phyloP scores from a whole-genome alignment of 2,113 vertebrate species.

The Oriolus oriolus region DNA sequence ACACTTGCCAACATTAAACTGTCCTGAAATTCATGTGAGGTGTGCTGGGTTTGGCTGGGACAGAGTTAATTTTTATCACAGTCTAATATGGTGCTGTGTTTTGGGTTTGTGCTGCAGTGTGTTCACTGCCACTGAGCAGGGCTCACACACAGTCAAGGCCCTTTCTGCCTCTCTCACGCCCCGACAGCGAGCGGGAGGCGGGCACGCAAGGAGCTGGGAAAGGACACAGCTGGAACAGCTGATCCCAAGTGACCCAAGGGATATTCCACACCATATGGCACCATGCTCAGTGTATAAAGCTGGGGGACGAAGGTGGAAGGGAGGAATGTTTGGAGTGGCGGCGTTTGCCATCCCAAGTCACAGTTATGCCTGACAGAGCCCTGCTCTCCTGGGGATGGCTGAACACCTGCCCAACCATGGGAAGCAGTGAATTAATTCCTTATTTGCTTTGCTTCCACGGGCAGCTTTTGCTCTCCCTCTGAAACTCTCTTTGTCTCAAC shows the following conservation, averaged over 20 bases:
- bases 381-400: not conserved
- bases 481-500: not conserved
- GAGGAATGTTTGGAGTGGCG: not conserved
- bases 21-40: not conserved
- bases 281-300: not conserved
- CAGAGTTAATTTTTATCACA: not conserved
- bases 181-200: rapidly evolving
- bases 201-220: not conserved
- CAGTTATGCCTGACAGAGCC: not conserved
- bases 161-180: not conserved
- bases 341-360: not conserved
- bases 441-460: not conserved
- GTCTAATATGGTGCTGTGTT: not conserved
- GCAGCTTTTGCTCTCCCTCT: not conserved
- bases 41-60: not conserved
- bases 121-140: not conserved
- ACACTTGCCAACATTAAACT: not conserved
- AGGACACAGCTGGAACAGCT: not conserved
- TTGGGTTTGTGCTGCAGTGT: not conserved
- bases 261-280: not conserved
- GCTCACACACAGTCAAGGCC: not conserved
- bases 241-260: not conserved
- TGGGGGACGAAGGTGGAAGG: not conserved
- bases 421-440: not conserved
- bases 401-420: not conserved